These are phyloP conservation scores for Isurus oxyrinchus DNA, from an alignment of 2,113 vertebrate species.

Conservation along the genomic window DNA sequence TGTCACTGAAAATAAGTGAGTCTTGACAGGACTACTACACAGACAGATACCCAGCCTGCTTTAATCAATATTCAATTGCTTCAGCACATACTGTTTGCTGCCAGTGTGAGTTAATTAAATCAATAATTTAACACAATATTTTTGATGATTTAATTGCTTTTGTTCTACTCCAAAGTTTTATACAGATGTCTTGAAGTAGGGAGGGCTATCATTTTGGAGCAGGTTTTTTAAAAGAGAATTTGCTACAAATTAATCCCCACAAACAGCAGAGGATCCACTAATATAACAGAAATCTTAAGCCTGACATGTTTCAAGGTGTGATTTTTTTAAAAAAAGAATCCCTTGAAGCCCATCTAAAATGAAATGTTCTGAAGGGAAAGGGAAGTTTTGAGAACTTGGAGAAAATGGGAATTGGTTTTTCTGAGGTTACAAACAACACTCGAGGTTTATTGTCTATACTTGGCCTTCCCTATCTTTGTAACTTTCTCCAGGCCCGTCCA, in stretches of 20 bases:
- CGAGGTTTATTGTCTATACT: not conserved
- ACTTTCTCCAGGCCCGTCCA: not conserved
- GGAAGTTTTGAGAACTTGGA: not conserved
- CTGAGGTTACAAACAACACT: not conserved
- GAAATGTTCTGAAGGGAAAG: not conserved
- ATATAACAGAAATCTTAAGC: not conserved
- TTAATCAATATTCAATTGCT: constrained; percentile 25
- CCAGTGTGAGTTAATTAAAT: constrained; percentile 27
- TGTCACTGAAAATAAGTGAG: not conserved
- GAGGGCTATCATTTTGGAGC: not conserved
- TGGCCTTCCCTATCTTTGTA: not conserved
- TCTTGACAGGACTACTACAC: not conserved
- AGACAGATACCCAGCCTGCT: not conserved
- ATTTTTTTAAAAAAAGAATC: not conserved
- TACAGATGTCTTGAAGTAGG: not conserved
- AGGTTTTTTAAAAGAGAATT: not conserved
- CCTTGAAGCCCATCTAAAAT: not conserved
- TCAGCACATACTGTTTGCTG: not conserved
- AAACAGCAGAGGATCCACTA: not conserved
- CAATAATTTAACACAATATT: constrained; percentile 6
- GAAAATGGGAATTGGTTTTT: not conserved
- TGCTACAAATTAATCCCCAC: not conserved
- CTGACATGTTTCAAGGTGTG: not conserved
- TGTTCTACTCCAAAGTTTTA: not conserved
- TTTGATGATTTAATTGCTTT: constrained; percentile 14